phyloP scores from a whole-genome alignment of 2,113 vertebrate species.

The Dasypus novemcinctus region DNA sequence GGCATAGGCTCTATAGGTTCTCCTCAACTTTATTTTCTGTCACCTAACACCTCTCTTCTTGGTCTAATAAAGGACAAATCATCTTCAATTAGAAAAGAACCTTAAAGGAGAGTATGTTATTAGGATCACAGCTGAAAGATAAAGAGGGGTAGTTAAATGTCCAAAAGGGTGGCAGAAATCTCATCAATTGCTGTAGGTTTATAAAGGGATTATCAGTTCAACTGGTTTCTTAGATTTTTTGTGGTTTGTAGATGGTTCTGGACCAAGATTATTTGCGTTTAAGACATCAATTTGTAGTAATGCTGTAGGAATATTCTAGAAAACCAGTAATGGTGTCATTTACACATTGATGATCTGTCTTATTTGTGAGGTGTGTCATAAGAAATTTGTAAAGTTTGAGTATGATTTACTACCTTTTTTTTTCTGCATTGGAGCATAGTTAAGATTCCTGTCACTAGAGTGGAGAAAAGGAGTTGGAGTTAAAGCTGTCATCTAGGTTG shows the following conservation, averaged over 20 bases:
- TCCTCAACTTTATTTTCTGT: constrained; percentile 21
- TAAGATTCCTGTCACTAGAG: neutral
- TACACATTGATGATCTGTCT: neutral
- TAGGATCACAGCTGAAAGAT: constrained; percentile 29
- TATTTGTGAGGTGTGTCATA: neutral
- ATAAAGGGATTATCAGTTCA: constrained; percentile 24
- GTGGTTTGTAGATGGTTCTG: constrained; percentile 16
- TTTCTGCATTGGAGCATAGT: neutral
- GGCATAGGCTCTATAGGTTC: neutral
- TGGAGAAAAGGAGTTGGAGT: neutral
- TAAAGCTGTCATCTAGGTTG: neutral
- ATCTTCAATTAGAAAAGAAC: constrained; percentile 22
- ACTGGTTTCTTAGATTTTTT: constrained; percentile 20
- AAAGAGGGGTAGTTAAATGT: neutral
- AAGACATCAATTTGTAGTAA: constrained; percentile 3
- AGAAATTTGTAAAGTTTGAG: constrained; percentile 36
- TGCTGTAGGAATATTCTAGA: constrained; percentile 11
- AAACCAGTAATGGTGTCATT: neutral
- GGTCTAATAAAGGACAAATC: neutral
- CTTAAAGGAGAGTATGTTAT: neutral
- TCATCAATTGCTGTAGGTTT: neutral
- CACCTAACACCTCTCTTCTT: neutral
- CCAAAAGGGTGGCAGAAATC: neutral
- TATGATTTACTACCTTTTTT: constrained; percentile 22
- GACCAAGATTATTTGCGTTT: constrained; percentile 20